Evolutionary conservation across 2,113 vertebrate genomes (phyloP).

Genomic region (Montifringilla adamsi): DNA sequence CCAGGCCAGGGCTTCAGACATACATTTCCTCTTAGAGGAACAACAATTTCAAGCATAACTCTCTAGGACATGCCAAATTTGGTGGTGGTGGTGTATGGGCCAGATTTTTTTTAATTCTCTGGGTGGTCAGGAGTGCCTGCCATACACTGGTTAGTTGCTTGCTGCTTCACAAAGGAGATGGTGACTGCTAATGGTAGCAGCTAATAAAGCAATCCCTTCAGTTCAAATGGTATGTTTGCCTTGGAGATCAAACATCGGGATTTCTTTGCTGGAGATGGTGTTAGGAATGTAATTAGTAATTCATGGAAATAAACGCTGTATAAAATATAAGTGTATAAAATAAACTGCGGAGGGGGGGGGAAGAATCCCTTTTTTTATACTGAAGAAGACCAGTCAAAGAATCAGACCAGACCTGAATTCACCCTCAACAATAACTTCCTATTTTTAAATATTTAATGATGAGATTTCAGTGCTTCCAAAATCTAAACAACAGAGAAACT

Average conservation of each 20-base stretch:
- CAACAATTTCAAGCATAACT: background rate
- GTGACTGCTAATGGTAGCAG: background rate
- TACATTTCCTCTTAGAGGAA: background rate
- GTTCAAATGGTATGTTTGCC: background rate
- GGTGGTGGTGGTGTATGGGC: background rate
- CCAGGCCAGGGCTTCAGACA: background rate
- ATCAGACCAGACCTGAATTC: background rate
- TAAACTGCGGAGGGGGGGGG: too few species aligned
- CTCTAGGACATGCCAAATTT: background rate
- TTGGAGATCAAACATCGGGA: background rate
- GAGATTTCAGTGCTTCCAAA: background rate
- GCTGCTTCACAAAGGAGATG: slow-evolving; percentile 17
- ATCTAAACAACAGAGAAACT: background rate
- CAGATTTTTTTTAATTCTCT: background rate
- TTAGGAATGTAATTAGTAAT: too few species aligned
- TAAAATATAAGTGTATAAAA: too few species aligned
- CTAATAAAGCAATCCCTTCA: background rate
- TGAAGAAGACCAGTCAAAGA: background rate
- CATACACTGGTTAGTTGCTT: background rate
- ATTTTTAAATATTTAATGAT: background rate
- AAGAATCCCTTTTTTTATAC: too few species aligned
- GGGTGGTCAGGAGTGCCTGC: slow-evolving; percentile 19
- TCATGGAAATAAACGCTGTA: too few species aligned
- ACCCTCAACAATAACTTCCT: background rate
- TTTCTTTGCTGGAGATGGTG: background rate